Evolutionary conservation across 1,140 invertebrate species (phyloP), one percentile per base, ranked within the genome.

Genomic region (Polypedilum pembai): DNA sequence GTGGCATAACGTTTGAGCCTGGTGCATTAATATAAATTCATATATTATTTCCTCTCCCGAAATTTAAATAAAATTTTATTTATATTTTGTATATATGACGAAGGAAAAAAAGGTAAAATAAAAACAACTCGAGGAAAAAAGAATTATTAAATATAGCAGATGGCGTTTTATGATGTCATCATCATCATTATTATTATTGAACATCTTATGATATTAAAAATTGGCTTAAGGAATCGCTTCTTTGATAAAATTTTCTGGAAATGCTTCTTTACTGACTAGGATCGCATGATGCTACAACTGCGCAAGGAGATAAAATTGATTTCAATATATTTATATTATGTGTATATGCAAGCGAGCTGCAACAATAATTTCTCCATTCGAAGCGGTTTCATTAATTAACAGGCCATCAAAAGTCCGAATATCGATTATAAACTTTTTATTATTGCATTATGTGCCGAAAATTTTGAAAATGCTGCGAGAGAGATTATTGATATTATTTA

Each of bases 361-460:
- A 12, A 56, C n/a, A 69, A 20, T 20, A 69, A 69, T 69, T 18
- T 20, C 65, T 69, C 65, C 18, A 69, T 69, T 69, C 65, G 17
- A 5, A 10, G 8, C 8, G 20, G 8, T 4, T 7, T 10, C 12
- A 69, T 20, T 69, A 69, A 69, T 69, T 69, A 69, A 69, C 65
- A 69, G 65, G 65, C 65, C 65, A 69, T 69, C 65, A 69, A 18
- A 69, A 18, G 20, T 1, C 24, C 24, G 24, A 33, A 33, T 33
- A 33, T 33, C 24, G 24, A 33, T 1, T 33, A 33, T 33, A 33
- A 33, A 33, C 1, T 33, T 33, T 56, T 56, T 56, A 56, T n/a
- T n/a, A 56, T n/a, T 56, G 45, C 12, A 56, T 56, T 56, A 56
- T 56, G 45, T 56, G 45, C 12, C 12, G 45, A 56, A n/a, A 15